Conservation (phyloP, 2,797 vertebrate genomes). For the Malacoctenus gilli region DNA sequence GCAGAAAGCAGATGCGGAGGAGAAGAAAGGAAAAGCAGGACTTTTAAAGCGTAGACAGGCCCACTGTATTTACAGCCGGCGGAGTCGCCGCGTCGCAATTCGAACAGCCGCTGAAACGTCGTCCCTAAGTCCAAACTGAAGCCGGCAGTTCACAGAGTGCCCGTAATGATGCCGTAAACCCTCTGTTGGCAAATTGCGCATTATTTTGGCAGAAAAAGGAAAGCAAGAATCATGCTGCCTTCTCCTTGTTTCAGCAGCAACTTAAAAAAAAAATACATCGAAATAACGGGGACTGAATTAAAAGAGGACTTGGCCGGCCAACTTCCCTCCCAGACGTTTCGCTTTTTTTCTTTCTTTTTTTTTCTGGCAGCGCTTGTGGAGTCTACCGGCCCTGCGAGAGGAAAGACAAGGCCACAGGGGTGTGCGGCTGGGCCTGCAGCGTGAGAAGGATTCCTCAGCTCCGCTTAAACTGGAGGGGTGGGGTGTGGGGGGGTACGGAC, state of each 20-base stretch:
- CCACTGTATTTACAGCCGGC: too few relatives aligned
- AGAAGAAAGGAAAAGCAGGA: conserved; percentile 7
- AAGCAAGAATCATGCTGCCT: conserved; percentile 23
- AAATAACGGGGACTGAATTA: conserved; percentile 36
- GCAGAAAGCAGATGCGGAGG: conserved; percentile 29
- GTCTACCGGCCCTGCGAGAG: conserved; percentile 9
- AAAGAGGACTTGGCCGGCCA: conserved; percentile 30
- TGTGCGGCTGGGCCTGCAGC: conserved; percentile 32
- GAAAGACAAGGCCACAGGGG: conserved; percentile 35
- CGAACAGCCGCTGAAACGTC: conserved; percentile 41
- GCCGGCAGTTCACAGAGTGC: conserved; percentile 35
- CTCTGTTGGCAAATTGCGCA: conserved; percentile 35
- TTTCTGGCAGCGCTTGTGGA: too few relatives aligned
- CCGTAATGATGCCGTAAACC: conserved; percentile 49
- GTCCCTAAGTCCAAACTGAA: conserved; percentile 17
- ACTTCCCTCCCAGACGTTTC: conserved; percentile 35
- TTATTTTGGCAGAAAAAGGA: conserved; percentile 2
- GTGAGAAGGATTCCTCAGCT: conserved; percentile 51
- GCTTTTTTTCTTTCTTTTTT: too few relatives aligned
- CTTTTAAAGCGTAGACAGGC: conserved; percentile 16
- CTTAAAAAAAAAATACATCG: conserved; percentile 43
- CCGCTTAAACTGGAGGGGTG: conserved; percentile 2
- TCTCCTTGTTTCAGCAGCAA: too few relatives aligned
- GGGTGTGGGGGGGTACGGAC: neutral
- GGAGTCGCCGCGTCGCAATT: too few relatives aligned